Evolutionary conservation across 2,888 invertebrate genomes (phyloP).

Genomic region (Leptogaster cylindrica): DNA sequence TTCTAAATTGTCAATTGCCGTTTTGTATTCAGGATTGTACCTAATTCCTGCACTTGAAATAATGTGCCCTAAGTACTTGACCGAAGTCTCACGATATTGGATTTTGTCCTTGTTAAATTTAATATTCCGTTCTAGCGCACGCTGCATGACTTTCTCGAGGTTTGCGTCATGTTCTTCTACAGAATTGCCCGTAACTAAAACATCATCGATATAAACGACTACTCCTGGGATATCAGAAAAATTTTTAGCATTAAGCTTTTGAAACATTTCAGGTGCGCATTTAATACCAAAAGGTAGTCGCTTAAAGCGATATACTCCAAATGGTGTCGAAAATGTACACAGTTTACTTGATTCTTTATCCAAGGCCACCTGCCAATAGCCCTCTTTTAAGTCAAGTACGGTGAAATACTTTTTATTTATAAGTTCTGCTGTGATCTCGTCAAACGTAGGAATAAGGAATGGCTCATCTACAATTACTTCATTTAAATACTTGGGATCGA

Average conservation of each 20-base stretch:
- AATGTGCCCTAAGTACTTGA: conserved; percentile 2
- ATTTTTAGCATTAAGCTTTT: conserved; percentile 43
- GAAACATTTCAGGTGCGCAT: conserved; percentile 43
- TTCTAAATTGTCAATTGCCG: not conserved
- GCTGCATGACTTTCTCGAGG: conserved; percentile 2
- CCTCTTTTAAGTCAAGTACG: conserved; percentile 49
- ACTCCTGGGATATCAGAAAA: conserved; percentile 47
- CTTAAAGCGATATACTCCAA: conserved; percentile 9
- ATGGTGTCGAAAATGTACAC: conserved; percentile 50
- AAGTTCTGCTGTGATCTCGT: conserved; percentile 49
- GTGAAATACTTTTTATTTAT: conserved; percentile 49
- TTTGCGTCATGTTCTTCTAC: conserved; percentile 21
- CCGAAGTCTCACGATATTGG: not conserved
- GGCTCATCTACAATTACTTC: conserved; percentile 48
- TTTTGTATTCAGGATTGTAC: conserved; percentile 29
- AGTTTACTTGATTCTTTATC: conserved; percentile 43
- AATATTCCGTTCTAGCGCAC: not conserved
- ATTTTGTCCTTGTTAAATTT: conserved; percentile 28
- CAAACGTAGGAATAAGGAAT: conserved; percentile 50
- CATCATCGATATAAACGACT: conserved; percentile 27
- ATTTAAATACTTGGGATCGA: conserved; percentile 50
- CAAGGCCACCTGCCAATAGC: conserved; percentile 44
- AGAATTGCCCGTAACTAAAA: conserved; percentile 43
- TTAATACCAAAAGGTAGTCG: conserved; percentile 32
- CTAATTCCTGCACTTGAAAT: not conserved